Base-by-base conservation (phyloP, 2,888 invertebrate genomes). In the Onthophagus sagittarius region DNA sequence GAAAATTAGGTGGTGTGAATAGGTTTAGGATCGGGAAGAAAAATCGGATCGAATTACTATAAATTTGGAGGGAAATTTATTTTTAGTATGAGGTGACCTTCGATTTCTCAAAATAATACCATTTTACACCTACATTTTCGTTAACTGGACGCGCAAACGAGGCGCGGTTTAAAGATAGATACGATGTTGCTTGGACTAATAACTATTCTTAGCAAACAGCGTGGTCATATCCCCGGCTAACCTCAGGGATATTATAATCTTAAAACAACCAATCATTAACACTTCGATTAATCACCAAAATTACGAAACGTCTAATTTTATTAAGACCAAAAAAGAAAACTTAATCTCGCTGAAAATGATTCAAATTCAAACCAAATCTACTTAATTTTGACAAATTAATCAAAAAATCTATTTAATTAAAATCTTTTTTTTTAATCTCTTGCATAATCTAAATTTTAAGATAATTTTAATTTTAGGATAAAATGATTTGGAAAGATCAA, bases 191-290 rank as follows among this genome's bases (percentile, higher is more conserved):
- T 79, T 78, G 76, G 76, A 77, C 77, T 76, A 77, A 73, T 78
- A 77, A 75, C 81, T 81, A 81, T 79, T 80, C 79, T 81, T 81
- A 81, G 81, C 74, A 72, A 78, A 77, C 76, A 77, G 77, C 77
- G 75, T 78, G 76, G 75, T 77, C 75, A 76, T 72, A 31, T 67
- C 32, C 23, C 31, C 9, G 39, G 9, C 11, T 9, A 72, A 75
- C 74, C 78, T 77, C 77, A 77, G 79, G 77, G 72, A 65, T 71
- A 70, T 71, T 67, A 71, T 73, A 23, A 67, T 64, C 15, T 64
- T 13, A 64, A 23, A 64, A 64, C 15, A 64, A 67, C n/a, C n/a
- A 23, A 23, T 31, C n/a, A 67, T 67, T 5, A 67, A 31, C 67
- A 67, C 67, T 53, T 53, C 11, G 11, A 53, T 53, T 53, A 53